Evolutionary conservation across 2,113 vertebrate genomes (phyloP).

Genomic region (Hippocampus barbouri): DNA sequence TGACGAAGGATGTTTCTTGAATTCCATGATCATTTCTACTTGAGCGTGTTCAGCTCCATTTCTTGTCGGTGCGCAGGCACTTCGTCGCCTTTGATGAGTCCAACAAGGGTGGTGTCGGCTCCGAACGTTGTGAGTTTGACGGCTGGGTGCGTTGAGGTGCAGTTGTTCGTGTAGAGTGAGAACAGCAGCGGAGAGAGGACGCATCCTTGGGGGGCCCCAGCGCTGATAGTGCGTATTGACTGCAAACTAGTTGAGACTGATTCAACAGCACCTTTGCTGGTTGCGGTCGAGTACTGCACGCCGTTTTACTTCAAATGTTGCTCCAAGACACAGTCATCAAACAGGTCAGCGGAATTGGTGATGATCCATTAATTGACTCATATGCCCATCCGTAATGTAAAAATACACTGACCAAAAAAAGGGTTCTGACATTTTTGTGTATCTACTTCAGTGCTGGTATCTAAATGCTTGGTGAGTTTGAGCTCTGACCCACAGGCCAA

Average conservation of each 20-base stretch:
- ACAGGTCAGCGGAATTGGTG: background rate
- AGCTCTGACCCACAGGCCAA: slow-evolving; percentile 49
- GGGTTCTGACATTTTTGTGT: background rate
- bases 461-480: slow-evolving; percentile 32
- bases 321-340: background rate
- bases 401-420: background rate
- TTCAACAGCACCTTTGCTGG: background rate
- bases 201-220: no score
- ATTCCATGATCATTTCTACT: no score
- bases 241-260: background rate
- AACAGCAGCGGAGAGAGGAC: no score
- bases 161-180: no score
- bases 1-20: no score
- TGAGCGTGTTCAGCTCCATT: no score
- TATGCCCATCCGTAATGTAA: background rate
- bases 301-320: background rate
- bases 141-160: no score
- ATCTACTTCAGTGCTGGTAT: background rate
- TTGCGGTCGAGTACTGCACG: background rate
- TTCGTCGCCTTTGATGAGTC: no score
- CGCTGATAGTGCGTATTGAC: no score
- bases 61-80: no score
- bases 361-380: background rate
- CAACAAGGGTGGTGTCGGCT: no score
- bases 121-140: no score